Evolutionary conservation across 1,140 invertebrate genomes (phyloP).

Genomic region (Drosophila sulfurigaster): DNA sequence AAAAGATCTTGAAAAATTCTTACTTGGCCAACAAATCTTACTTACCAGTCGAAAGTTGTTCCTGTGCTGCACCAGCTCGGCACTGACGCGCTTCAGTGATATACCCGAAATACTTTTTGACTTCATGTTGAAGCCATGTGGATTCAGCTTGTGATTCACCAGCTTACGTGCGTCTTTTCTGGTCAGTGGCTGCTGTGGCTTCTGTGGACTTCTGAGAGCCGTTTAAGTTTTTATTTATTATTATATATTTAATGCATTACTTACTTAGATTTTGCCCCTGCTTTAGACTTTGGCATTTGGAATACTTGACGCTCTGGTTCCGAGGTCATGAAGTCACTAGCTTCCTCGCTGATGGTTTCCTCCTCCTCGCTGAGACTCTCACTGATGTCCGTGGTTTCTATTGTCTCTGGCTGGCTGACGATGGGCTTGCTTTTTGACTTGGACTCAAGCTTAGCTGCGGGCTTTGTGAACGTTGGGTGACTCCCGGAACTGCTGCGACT

Average conservation of each 20-base stretch:
- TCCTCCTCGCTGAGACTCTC: conserved; percentile 66
- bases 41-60: conserved; percentile 69
- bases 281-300: conserved; percentile 21
- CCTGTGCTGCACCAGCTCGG: conserved; percentile 58
- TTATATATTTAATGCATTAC: not conserved
- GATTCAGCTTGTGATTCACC: conserved; percentile 49
- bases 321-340: conserved; percentile 43
- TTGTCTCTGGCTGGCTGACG: conserved; percentile 25
- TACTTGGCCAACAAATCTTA: too few relatives aligned
- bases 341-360: conserved; percentile 45
- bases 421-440: not conserved
- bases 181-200: conserved; percentile 49
- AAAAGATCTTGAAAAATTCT: not conserved
- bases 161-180: conserved; percentile 65
- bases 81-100: conserved; percentile 50
- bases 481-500: conserved; percentile 52
- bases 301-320: conserved; percentile 43
- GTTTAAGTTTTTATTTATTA: not conserved
- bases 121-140: conserved; percentile 60
- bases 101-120: conserved; percentile 53
- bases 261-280: conserved; percentile 37
- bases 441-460: not conserved
- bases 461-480: conserved; percentile 55
- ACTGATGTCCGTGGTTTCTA: conserved; percentile 64
- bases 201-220: conserved; percentile 14